Evolutionary conservation across 2,113 vertebrate genomes (phyloP), one percentile per base, ranked within the genome.

Genomic region (Poicephalus gulielmi): DNA sequence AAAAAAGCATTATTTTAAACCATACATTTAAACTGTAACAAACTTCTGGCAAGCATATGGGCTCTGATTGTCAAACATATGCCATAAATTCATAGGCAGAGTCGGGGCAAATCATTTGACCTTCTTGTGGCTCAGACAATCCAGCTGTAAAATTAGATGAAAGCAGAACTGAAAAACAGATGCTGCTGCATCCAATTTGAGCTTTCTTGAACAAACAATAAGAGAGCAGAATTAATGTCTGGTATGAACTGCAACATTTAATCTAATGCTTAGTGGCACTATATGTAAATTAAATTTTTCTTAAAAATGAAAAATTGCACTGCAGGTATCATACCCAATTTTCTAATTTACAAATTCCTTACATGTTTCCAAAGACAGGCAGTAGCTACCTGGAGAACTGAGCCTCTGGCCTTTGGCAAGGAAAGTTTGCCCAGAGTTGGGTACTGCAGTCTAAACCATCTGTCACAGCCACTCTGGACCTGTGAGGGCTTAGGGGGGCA

Each of bases 131-230:
- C 71, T 96, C 95, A 96, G 88, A 63, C 75, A 97, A 92, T 77
- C 84, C 95, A 96, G 92, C 96, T 97, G 96, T 96, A 96, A 96
- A 97, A 97, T 96, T 96, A 96, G 95, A 96, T 97, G 96, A 97
- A 96, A 97, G 96, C 67, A 94, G 83, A 92, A 91, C 92, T 64
- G 91, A 86, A 92, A 89, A 97, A 71, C 94, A 97, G 94, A 96
- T 96, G 96, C 87, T 96, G 75, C 87, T 91, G 89, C 79, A 85
- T 86, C 84, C 70, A 95, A 31, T 92, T 85, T 94, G 57, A 85
- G 86, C 63, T 90, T 95, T 95, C 37, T n/a, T 93, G 70, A 96
- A 52, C 71, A 95, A 96, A 97, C 60, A 79, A 11, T 93, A 95
- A 92, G 59, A 52, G 64, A 85, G 25, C 16, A 53, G 68, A 94